Evolutionary conservation across 2,888 invertebrate genomes (phyloP), one percentile per base, ranked within the genome.

Genomic region (Loripinus fragilis): DNA sequence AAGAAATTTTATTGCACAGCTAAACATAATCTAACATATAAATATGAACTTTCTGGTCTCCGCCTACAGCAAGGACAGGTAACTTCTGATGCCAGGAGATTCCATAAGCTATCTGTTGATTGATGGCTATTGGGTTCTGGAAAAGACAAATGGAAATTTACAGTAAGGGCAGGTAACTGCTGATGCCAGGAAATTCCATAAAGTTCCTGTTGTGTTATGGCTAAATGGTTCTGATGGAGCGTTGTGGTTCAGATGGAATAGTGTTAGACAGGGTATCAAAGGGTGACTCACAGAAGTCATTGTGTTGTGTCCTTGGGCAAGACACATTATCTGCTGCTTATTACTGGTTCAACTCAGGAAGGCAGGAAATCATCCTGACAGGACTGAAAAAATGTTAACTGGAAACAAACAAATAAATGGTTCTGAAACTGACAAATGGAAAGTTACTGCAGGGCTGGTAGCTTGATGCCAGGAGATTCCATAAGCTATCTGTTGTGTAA

Each of bases 51-150:
- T 88, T 88, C 65, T 87, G 86, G 78, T 92, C 92, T 25, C 91
- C 92, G 0, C 92, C 92, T 2, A 90, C 87, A 25, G 92, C 92
- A 45, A 92, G 76, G 5, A 90, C 83, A n/a, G 92, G 92, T 23
- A 90, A 87, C 60, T 81, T 77, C 35, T 86, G 83, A 78, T 92
- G 92, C 92, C 92, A 92, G 30, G 86, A 85, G 48, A 91, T 83
- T 3, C 89, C 86, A 72, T 90, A 89, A 10, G 89, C 86, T n/a
- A 90, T 83, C 41, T 85, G 86, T 71, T 87, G 81, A 23, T 81
- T 85, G 25, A 88, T 83, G 35, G 87, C 87, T 48, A 91, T 67
- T 23, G 89, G 88, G 2, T 86, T 85, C 90, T 91, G 85, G 45
- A 83, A 83, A 45, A 15, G 45, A 12, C 8, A 17, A 45, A 10